phyloP scores from a whole-genome alignment of 1,140 invertebrate genomes.

The Caenorhabditis elegans region DNA sequence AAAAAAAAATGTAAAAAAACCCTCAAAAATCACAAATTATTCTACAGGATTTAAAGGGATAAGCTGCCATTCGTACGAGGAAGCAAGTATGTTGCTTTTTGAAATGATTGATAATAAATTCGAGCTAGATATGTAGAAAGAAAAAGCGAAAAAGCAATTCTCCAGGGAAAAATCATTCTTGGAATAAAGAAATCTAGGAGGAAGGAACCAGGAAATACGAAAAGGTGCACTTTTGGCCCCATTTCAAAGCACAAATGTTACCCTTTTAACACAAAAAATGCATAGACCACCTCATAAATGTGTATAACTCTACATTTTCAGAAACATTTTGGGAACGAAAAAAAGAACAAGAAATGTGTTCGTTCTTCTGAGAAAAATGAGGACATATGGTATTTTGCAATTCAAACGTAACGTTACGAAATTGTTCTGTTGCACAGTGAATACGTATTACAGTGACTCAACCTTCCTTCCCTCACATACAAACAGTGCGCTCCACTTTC shows the following conservation, averaged over 20 bases:
- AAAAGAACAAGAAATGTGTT: too few relatives aligned
- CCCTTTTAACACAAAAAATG: too few relatives aligned
- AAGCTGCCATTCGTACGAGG: not conserved
- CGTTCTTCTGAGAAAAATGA: too few relatives aligned
- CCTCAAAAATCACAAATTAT: not conserved
- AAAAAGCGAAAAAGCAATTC: not conserved
- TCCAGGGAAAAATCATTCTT: not conserved
- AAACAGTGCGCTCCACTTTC: not conserved
- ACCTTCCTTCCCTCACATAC: not conserved
- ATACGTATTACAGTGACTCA: constrained; percentile 11
- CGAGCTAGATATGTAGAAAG: not conserved
- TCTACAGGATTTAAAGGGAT: too few relatives aligned
- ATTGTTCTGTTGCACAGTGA: not conserved
- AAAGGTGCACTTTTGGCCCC: not conserved
- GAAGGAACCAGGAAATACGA: not conserved
- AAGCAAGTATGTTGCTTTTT: not conserved
- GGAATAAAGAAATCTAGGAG: not conserved
- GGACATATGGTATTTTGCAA: too few relatives aligned
- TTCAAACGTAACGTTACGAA: constrained; percentile 26
- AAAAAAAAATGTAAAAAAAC: too few relatives aligned
- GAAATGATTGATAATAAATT: constrained; percentile 25
- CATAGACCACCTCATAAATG: not conserved
- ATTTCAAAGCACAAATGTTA: not conserved
- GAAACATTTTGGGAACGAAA: too few relatives aligned
- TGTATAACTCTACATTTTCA: too few relatives aligned